Conservation (phyloP, 2,113 vertebrate genomes). For the Chaetops frenatus region DNA sequence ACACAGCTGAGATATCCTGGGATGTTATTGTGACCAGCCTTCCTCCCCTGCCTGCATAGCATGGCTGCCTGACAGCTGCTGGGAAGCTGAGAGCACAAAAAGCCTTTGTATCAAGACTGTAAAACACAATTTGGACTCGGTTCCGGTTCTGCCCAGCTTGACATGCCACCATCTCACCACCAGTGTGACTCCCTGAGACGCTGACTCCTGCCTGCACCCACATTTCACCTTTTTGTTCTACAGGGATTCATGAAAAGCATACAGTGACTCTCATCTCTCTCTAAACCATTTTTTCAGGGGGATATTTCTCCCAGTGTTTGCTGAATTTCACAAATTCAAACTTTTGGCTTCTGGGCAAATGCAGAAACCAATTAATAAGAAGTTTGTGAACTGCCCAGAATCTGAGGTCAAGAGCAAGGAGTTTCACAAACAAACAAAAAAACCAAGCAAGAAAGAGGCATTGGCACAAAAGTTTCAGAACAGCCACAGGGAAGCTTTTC, state of each 20-base stretch:
- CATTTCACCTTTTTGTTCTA: not conserved
- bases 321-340: not conserved
- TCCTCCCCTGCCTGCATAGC: not conserved
- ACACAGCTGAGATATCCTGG: not conserved
- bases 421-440: not conserved
- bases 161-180: not conserved
- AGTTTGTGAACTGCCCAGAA: not conserved
- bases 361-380: not conserved
- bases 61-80: not conserved
- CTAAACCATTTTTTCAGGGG: not conserved
- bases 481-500: not conserved
- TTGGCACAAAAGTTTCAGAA: not conserved
- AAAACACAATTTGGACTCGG: not conserved
- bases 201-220: fast-evolving
- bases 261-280: not conserved
- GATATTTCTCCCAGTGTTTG: not conserved
- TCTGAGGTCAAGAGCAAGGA: not conserved
- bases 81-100: not conserved
- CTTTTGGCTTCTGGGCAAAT: not conserved
- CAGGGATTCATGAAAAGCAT: not conserved
- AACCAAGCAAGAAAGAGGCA: not conserved
- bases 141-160: not conserved
- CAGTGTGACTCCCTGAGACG: not conserved
- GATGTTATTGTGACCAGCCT: not conserved
- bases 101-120: not conserved